Percentiles rank a stretch among this genome's conserved stretches.
Conservation (phyloP, 2,888 invertebrate species). For the Hirtodrosophila histrioides region DNA sequence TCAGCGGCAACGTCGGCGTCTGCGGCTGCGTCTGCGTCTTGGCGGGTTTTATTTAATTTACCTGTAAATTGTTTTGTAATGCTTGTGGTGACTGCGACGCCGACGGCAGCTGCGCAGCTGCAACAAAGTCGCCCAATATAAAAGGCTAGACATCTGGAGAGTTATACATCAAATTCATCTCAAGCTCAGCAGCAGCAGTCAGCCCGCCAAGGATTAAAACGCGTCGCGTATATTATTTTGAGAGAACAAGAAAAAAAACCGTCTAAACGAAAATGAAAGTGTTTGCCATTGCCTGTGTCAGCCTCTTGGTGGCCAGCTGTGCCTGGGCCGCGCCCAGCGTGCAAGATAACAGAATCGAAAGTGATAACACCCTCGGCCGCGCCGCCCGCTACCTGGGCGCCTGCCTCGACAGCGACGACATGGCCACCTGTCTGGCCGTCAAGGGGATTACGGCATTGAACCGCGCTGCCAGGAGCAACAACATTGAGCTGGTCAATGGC, state of each 20-base stretch:
- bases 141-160: conserved; percentile 82
- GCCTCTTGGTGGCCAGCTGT: conserved; percentile 76
- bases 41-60: conserved; percentile 63
- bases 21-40: conserved; percentile 16
- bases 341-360: conserved; percentile 84
- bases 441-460: conserved; percentile 86
- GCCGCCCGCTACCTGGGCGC: conserved; percentile 83
- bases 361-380: conserved; percentile 83
- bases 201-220: conserved; percentile 63
- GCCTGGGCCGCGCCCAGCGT: conserved; percentile 82
- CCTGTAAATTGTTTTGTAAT: conserved; percentile 81
- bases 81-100: conserved; percentile 42
- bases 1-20: conserved; percentile 31
- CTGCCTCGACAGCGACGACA: conserved; percentile 84
- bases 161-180: conserved; percentile 84
- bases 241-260: conserved; percentile 5
- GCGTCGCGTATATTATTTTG: conserved; percentile 38
- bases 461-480: conserved; percentile 86
- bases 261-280: conserved; percentile 82
- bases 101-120: conserved; percentile 48
- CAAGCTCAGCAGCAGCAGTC: conserved; percentile 75
- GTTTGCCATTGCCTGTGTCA: conserved; percentile 74
- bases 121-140: conserved; percentile 80
- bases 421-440: conserved; percentile 86
- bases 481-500: conserved; percentile 86